Percentiles rank a stretch among this genome's conserved stretches.
Evolutionary conservation across 2,888 invertebrate genomes (phyloP).

Genomic region (Iselma pallidipennis): DNA sequence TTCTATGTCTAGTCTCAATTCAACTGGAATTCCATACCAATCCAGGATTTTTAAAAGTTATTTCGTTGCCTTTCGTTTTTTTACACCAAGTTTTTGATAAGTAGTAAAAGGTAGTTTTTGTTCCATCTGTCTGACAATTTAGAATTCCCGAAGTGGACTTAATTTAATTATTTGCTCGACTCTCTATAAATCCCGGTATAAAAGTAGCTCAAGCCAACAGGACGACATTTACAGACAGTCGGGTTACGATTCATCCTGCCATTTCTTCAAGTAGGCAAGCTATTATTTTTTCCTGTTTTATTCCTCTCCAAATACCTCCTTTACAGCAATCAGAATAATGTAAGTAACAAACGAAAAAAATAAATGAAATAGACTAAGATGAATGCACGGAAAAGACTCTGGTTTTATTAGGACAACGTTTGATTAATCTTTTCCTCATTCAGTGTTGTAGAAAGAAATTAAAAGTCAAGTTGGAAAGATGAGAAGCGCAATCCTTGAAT

Average conservation of each 20-base stretch:
- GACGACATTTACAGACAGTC: neutral
- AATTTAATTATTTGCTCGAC: constrained; percentile 7
- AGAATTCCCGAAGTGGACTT: neutral
- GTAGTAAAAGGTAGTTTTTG: constrained; percentile 33
- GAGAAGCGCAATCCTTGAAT: neutral
- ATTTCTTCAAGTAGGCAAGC: constrained; percentile 1
- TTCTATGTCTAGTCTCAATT: constrained; percentile 34
- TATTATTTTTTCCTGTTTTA: neutral
- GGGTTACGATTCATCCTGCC: neutral
- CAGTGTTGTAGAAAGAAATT: neutral
- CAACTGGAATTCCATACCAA: constrained; percentile 37
- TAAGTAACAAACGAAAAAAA: neutral
- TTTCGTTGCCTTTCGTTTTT: constrained; percentile 37
- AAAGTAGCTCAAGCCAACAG: neutral
- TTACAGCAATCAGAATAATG: neutral
- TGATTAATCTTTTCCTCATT: neutral
- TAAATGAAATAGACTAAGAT: neutral
- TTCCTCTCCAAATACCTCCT: neutral
- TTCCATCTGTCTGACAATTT: constrained; percentile 5
- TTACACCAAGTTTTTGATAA: constrained; percentile 37
- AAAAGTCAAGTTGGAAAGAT: neutral
- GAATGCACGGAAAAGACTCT: neutral
- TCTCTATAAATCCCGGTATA: constrained; percentile 1
- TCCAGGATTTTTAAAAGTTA: constrained; percentile 42
- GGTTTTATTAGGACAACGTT: neutral